phyloP scores from a whole-genome alignment of 1,140 invertebrate genomes.

The Halictus rubicundus region DNA sequence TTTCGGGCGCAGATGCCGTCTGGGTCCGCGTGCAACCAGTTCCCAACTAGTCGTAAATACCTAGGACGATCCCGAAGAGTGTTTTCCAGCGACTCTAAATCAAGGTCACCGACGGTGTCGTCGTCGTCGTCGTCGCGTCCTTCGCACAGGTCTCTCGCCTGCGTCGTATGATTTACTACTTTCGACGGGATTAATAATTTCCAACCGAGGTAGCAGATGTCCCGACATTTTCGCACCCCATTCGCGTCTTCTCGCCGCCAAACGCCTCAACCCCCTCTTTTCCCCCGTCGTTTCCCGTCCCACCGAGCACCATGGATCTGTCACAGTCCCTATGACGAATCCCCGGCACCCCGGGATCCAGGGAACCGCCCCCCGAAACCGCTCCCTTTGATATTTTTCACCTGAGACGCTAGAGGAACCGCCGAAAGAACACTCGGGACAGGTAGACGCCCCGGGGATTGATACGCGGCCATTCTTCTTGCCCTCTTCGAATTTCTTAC shows the following conservation, averaged over 20 bases:
- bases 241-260: conserved; percentile 36
- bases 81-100: conserved; percentile 69
- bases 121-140: conserved; percentile 33
- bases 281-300: too few species aligned
- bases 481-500: background rate
- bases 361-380: background rate
- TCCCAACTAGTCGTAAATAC: conserved; percentile 53
- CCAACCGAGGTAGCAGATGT: conserved; percentile 71
- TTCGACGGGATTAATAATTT: conserved; percentile 78
- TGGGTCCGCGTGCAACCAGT: conserved; percentile 37
- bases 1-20: conserved; percentile 40
- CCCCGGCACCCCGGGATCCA: background rate
- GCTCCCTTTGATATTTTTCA: conserved; percentile 22
- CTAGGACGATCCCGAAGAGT: conserved; percentile 49
- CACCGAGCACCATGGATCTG: conserved; percentile 30
- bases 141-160: conserved; percentile 14
- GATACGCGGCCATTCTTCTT: background rate
- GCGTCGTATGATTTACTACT: conserved; percentile 72
- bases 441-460: background rate
- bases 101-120: conserved; percentile 63
- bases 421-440: background rate
- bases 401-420: background rate
- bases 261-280: too few species aligned
- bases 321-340: conserved; percentile 57
- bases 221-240: conserved; percentile 68